Percentiles rank a stretch among this genome's conserved stretches.
Conservation (phyloP, 2,888 invertebrate genomes). For the Dendrolimus houi region DNA sequence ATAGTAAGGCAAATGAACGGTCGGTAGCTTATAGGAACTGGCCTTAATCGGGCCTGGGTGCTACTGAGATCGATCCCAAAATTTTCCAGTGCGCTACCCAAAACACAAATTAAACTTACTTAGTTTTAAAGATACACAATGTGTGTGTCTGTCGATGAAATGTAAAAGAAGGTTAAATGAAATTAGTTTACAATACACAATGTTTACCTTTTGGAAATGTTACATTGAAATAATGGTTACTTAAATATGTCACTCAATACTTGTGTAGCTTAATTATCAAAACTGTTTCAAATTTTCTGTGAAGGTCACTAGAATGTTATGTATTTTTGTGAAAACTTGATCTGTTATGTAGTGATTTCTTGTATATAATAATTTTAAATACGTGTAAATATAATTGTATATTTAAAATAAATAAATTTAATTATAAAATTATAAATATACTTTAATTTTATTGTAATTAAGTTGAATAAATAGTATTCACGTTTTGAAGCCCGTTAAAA, state of each 20-base stretch:
- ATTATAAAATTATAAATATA: slow-evolving; percentile 1
- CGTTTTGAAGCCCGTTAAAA: background rate
- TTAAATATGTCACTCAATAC: slow-evolving; percentile 3
- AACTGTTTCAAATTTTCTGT: background rate
- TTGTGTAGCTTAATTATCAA: background rate
- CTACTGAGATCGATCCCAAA: too few relatives aligned
- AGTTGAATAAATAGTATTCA: background rate
- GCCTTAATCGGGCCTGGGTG: too few relatives aligned
- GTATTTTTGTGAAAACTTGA: background rate
- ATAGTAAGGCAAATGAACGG: too few relatives aligned
- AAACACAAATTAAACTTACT: too few relatives aligned
- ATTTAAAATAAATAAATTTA: background rate
- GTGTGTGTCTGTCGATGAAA: too few relatives aligned
- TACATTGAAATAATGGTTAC: background rate
- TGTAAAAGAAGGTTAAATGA: too few relatives aligned
- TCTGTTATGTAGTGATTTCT: background rate
- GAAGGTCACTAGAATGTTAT: background rate
- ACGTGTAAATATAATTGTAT: background rate
- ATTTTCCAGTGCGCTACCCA: too few relatives aligned
- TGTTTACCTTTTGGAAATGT: too few relatives aligned
- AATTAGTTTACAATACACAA: too few relatives aligned
- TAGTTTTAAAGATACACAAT: too few relatives aligned
- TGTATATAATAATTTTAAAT: background rate
- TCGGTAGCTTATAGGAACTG: too few relatives aligned
- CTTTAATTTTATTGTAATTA: slow-evolving; percentile 2